A percentile compares a stretch with the other conserved stretches of the same genome.
These are phyloP conservation scores for Lucinisca nassula DNA, from an alignment of 2,888 invertebrate genomes.

Conservation along the genomic window DNA sequence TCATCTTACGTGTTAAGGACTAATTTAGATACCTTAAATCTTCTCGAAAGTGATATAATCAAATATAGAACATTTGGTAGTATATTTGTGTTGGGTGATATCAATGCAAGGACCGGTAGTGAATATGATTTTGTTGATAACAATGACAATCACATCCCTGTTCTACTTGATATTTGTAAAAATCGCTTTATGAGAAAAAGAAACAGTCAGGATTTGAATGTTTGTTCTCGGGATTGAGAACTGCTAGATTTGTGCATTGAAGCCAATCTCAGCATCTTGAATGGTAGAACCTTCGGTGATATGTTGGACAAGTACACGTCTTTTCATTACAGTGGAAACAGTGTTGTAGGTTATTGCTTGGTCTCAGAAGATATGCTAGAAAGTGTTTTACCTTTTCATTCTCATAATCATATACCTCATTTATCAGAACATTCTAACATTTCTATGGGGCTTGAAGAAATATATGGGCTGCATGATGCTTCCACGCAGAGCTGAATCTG, in stretches of 20 bases:
- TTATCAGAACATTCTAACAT: not conserved
- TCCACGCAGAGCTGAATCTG: no score
- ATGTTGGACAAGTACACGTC: not conserved
- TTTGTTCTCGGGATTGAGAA: not conserved
- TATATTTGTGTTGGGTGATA: not conserved
- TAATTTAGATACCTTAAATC: not conserved
- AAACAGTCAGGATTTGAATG: not conserved
- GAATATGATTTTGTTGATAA: not conserved
- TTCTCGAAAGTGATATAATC: not conserved
- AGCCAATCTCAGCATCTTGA: not conserved
- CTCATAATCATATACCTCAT: not conserved
- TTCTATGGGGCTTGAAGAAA: not conserved
- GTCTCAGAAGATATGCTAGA: not conserved
- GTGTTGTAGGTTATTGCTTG: not conserved
- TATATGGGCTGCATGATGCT: no score
- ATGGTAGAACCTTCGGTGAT: not conserved
- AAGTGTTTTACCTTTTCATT: not conserved
- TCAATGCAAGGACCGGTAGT: not conserved
- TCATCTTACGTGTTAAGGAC: not conserved
- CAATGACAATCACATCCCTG: not conserved
- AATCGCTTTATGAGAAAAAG: not conserved
- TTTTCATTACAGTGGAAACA: not conserved
- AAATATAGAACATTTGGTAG: not conserved
- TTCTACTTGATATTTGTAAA: not conserved
- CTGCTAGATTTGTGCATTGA: not conserved